These are phyloP conservation scores for Spizella passerina DNA, from an alignment of 2,797 vertebrate species.

Conservation along the genomic window DNA sequence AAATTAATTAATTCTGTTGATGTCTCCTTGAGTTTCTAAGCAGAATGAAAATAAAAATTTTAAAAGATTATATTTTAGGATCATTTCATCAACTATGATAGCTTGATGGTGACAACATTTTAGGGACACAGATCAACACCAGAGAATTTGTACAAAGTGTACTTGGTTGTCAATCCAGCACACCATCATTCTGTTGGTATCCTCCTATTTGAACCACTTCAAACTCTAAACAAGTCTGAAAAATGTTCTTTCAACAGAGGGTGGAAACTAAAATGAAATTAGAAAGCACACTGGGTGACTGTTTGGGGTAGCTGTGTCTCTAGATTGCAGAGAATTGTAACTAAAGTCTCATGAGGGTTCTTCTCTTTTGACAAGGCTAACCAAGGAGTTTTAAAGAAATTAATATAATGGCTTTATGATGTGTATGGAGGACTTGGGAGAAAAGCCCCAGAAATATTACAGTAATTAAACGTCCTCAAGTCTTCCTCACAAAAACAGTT, in stretches of 20 bases:
- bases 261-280: neutral
- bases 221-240: neutral
- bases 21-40: neutral
- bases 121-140: neutral
- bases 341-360: neutral
- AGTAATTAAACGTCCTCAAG: neutral
- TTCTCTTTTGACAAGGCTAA: neutral
- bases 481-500: neutral
- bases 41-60: neutral
- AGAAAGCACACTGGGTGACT: neutral
- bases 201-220: neutral
- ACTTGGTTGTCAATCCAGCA: neutral
- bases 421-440: neutral
- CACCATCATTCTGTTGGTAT: neutral
- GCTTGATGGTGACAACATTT: neutral
- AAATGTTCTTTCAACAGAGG: neutral
- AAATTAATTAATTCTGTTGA: neutral
- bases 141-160: neutral
- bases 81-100: neutral
- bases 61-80: neutral
- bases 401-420: neutral
- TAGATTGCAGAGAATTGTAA: neutral
- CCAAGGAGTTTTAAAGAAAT: neutral
- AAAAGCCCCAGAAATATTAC: neutral
- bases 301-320: neutral